Conservation (phyloP, 2,113 vertebrate genomes). For the Oryctolagus cuniculus region DNA sequence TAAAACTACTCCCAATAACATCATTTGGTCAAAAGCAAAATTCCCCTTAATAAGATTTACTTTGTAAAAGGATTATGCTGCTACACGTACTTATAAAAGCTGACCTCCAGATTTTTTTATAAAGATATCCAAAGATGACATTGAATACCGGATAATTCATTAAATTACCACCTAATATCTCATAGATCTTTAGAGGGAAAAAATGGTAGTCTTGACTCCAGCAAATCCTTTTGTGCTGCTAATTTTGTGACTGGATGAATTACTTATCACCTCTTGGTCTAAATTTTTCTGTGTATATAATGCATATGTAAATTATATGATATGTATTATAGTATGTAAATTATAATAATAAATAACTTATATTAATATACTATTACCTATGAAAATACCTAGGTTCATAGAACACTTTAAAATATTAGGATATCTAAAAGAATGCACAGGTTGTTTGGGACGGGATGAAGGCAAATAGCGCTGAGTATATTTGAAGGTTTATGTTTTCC, state of each 20-base stretch:
- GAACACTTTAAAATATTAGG: slow-evolving; percentile 27
- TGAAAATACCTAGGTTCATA: neutral
- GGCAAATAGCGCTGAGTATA: neutral
- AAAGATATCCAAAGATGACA: slow-evolving; percentile 14
- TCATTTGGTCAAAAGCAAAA: neutral
- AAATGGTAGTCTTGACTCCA: neutral
- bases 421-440: neutral
- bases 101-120: slow-evolving; percentile 1
- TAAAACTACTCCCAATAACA: neutral
- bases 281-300: neutral
- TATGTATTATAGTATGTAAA: too few relatives aligned
- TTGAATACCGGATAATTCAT: neutral
- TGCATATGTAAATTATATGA: neutral
- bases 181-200: slow-evolving; percentile 40
- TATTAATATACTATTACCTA: neutral
- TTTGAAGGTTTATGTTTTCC: neutral
- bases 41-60: slow-evolving; percentile 11
- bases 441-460: neutral
- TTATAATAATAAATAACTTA: too few relatives aligned
- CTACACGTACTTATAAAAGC: neutral
- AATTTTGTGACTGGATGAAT: slow-evolving; percentile 58
- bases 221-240: neutral
- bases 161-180: neutral
- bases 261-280: slow-evolving; percentile 11
- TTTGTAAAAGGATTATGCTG: slow-evolving; percentile 29